Percentiles rank a stretch among this genome's conserved stretches.
Evolutionary conservation across 2,113 vertebrate species (phyloP).

Genomic region (Dicerorhinus sumatrensis): DNA sequence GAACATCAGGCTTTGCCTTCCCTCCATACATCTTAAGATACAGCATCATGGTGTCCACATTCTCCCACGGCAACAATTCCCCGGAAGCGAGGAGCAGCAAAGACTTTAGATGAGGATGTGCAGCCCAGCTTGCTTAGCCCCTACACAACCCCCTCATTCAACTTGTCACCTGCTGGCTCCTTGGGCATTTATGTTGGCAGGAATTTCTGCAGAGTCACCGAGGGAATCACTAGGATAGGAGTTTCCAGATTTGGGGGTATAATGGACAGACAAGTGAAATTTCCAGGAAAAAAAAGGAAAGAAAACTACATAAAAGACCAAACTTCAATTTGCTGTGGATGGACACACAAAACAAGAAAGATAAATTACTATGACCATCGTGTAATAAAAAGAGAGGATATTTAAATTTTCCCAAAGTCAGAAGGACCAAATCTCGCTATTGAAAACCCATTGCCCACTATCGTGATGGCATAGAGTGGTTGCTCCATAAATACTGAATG

Average conservation of each 20-base stretch:
- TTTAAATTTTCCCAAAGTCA: background rate
- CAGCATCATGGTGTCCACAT: background rate
- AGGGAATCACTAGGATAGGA: background rate
- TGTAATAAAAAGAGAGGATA: background rate
- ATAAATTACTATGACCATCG: background rate
- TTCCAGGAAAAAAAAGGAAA: background rate
- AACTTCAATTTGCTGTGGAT: background rate
- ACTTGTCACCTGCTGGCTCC: background rate
- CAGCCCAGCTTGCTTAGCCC: background rate
- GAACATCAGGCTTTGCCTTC: background rate
- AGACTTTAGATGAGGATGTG: too few relatives aligned
- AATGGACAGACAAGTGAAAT: background rate
- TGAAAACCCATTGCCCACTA: background rate
- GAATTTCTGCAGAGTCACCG: background rate
- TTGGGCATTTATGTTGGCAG: background rate
- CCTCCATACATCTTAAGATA: too few relatives aligned
- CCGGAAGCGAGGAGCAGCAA: background rate
- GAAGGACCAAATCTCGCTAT: background rate
- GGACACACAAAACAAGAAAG: background rate
- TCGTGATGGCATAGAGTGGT: rapidly evolving
- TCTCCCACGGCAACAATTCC: background rate
- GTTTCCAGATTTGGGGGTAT: background rate
- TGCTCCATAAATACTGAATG: background rate
- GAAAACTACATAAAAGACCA: background rate
- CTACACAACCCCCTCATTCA: rapidly evolving